Evolutionary conservation across 2,888 invertebrate species (phyloP).

Genomic region (Plusia festucae): DNA sequence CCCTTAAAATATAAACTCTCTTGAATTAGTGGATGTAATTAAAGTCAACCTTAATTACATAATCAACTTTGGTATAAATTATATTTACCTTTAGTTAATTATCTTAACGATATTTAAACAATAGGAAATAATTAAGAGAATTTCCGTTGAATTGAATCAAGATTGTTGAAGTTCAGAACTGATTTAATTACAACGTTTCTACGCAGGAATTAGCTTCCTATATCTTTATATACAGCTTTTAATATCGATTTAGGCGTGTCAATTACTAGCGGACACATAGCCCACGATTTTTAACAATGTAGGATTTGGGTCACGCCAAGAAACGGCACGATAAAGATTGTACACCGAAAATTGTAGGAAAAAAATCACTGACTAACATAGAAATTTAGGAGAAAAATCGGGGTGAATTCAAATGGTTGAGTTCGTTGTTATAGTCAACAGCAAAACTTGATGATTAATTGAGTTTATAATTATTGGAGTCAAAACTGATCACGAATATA

Average conservation of each 20-base stretch:
- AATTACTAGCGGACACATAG: conserved; percentile 55
- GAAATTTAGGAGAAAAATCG: conserved; percentile 34
- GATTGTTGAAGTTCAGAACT: conserved; percentile 62
- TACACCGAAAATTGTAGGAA: conserved; percentile 37
- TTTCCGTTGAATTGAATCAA: conserved; percentile 73
- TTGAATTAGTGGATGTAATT: neutral
- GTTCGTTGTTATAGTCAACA: no score
- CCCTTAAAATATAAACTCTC: neutral
- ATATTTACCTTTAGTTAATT: no score
- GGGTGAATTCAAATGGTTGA: conserved; percentile 48
- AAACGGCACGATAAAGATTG: conserved; percentile 47
- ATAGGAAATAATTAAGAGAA: conserved; percentile 7
- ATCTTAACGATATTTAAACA: neutral
- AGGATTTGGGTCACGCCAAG: conserved; percentile 56
- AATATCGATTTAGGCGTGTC: conserved; percentile 61
- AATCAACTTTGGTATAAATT: no score
- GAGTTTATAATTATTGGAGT: no score
- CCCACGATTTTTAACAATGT: conserved; percentile 55
- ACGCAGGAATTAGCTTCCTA: conserved; percentile 46
- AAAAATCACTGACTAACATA: conserved; percentile 41
- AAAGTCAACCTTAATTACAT: no score
- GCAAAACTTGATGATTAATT: no score
- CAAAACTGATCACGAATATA: no score
- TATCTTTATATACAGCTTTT: conserved; percentile 57
- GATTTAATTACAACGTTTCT: conserved; percentile 65